phyloP scores from a whole-genome alignment of 2,888 invertebrate genomes.

The Sussaba pulchella region DNA sequence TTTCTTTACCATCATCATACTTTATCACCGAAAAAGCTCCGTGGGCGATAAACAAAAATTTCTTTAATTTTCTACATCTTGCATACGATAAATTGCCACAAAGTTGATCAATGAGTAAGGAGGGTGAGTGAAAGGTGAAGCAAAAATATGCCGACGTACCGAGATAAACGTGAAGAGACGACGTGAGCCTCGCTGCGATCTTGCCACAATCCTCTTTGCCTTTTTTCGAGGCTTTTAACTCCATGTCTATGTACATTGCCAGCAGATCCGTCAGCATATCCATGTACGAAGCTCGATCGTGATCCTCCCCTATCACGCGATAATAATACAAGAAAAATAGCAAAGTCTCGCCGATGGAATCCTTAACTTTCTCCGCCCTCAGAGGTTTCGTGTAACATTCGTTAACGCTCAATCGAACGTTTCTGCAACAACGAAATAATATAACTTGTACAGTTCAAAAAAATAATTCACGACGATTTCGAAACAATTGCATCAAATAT shows the following conservation, averaged over 20 bases:
- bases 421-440: conserved; percentile 83
- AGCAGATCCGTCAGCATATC: conserved; percentile 84
- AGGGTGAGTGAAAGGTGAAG: neutral
- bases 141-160: conserved; percentile 72
- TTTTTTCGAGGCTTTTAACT: conserved; percentile 82
- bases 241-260: conserved; percentile 84
- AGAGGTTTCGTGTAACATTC: conserved; percentile 82
- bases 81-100: too few relatives aligned
- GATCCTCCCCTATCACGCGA: conserved; percentile 76
- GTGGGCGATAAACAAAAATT: too few relatives aligned
- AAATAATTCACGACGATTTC: too few relatives aligned
- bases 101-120: too few relatives aligned
- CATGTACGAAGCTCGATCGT: conserved; percentile 81
- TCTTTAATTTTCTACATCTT: too few relatives aligned
- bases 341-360: conserved; percentile 82
- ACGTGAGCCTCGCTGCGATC: conserved; percentile 79
- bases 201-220: conserved; percentile 76
- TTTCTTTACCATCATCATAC: too few relatives aligned
- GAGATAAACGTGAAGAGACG: conserved; percentile 79
- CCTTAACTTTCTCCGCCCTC: conserved; percentile 82
- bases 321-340: conserved; percentile 83
- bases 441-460: too few relatives aligned
- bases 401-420: conserved; percentile 80
- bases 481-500: too few relatives aligned
- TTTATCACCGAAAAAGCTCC: too few relatives aligned